A percentile compares a stretch with the other conserved stretches of the same genome.
phyloP scores from a whole-genome alignment of 2,888 invertebrate genomes.

The Campoplex nolae region DNA sequence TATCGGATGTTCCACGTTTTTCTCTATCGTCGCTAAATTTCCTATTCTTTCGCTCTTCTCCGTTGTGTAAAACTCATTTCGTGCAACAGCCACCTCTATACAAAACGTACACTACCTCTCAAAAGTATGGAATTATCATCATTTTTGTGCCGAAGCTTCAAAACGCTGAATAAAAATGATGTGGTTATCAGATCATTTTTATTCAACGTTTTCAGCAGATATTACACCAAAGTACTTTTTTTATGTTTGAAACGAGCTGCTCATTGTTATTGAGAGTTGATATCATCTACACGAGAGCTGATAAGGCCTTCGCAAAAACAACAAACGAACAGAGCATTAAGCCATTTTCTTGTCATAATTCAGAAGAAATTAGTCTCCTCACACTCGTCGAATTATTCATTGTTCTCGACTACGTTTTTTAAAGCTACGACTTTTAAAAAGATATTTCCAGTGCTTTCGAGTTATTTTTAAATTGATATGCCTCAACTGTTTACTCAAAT shows the following conservation, averaged over 20 bases:
- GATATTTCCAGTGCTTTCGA: neutral
- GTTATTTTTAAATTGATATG: neutral
- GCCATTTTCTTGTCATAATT: neutral
- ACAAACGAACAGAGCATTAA: neutral
- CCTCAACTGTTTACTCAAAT: neutral
- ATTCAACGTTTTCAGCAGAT: neutral
- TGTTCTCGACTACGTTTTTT: neutral
- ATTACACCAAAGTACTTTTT: neutral
- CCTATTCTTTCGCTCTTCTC: neutral
- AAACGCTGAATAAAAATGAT: no score
- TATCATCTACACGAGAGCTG: neutral
- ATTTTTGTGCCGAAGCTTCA: no score
- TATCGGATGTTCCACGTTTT: slow-evolving; percentile 12
- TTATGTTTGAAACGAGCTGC: neutral
- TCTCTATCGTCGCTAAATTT: slow-evolving; percentile 25
- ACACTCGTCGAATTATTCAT: neutral
- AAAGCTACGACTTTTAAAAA: neutral
- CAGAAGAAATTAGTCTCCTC: neutral
- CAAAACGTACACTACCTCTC: neutral
- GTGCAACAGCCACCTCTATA: neutral
- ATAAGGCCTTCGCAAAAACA: neutral
- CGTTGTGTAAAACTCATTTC: slow-evolving; percentile 22
- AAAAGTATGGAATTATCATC: neutral
- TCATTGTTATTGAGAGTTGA: neutral
- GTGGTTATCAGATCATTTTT: neutral